Evolutionary conservation across 2,888 invertebrate species (phyloP).

Genomic region (Pterobdella sp.): DNA sequence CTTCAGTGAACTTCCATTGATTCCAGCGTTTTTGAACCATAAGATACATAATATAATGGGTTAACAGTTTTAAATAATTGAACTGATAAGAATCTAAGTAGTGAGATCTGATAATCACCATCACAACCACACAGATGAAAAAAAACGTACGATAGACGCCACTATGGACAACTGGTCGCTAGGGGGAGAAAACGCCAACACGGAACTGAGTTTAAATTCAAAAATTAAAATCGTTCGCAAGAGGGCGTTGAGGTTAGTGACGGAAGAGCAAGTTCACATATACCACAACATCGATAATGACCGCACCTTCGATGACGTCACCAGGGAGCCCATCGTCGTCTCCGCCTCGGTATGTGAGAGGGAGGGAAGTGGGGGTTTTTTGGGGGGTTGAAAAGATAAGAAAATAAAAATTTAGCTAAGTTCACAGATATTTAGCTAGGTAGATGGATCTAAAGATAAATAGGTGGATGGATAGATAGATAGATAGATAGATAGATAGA

Average conservation of each 20-base stretch:
- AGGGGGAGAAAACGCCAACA: slow-evolving; percentile 57
- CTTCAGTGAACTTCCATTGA: no score
- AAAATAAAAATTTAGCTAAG: no score
- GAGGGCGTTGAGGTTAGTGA: slow-evolving; percentile 43
- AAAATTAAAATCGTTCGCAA: slow-evolving; percentile 57
- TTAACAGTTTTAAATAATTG: no score
- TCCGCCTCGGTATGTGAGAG: slow-evolving; percentile 56
- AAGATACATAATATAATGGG: no score
- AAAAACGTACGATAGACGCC: slow-evolving; percentile 63
- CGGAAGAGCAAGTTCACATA: slow-evolving; percentile 57
- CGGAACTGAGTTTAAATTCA: slow-evolving; percentile 61
- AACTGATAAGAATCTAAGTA: neutral
- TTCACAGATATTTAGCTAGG: no score
- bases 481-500: no score
- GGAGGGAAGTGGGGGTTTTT: neutral
- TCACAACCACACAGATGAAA: slow-evolving; percentile 56
- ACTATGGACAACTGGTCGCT: slow-evolving; percentile 59
- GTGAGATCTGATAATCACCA: neutral
- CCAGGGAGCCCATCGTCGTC: slow-evolving; percentile 69
- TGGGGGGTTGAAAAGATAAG: neutral
- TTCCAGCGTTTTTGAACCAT: no score
- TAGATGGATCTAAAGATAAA: no score
- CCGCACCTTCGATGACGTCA: slow-evolving; percentile 73
- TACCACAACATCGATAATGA: slow-evolving; percentile 80
- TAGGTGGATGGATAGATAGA: no score